Percentiles rank a stretch among this genome's conserved stretches.
Conservation (phyloP, 2,113 vertebrate species). For the Hippoglossus stenolepis region DNA sequence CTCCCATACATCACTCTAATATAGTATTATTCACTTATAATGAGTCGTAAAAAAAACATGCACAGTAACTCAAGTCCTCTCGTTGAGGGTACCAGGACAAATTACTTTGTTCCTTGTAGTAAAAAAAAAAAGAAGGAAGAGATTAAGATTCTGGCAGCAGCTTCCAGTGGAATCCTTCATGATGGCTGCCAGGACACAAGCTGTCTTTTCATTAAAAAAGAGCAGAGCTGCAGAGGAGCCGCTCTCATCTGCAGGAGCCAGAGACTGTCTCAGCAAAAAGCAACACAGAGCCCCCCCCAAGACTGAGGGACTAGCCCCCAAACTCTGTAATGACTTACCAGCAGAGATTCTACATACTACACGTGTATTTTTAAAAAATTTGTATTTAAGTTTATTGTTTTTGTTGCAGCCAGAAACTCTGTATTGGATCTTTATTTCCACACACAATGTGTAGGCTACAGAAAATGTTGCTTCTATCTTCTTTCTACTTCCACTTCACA, state of each 20-base stretch:
- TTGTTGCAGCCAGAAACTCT: no score
- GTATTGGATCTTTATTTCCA: no score
- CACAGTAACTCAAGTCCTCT: conserved; percentile 2
- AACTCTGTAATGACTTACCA: no score
- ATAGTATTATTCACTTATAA: background rate
- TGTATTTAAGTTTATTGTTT: no score
- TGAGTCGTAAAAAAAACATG: conserved; percentile 1
- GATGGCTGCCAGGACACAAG: conserved; percentile 41
- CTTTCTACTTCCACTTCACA: no score
- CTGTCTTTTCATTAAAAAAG: conserved; percentile 46
- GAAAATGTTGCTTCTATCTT: no score
- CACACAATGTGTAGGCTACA: no score
- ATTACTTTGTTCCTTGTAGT: background rate
- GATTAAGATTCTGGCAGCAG: conserved; percentile 21
- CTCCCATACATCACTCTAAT: background rate
- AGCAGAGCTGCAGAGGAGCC: conserved; percentile 31
- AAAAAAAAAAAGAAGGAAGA: no score
- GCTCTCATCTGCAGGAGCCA: conserved; percentile 38
- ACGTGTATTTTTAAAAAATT: no score
- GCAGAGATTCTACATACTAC: no score
- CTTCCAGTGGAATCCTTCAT: conserved; percentile 10
- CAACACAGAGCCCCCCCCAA: no score
- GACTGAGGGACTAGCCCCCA: no score
- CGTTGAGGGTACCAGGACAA: conserved; percentile 7
- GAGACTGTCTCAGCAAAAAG: background rate